Conservation (phyloP, 64 coral and sea anemone genomes). For the Pocillopora damicornis region DNA sequence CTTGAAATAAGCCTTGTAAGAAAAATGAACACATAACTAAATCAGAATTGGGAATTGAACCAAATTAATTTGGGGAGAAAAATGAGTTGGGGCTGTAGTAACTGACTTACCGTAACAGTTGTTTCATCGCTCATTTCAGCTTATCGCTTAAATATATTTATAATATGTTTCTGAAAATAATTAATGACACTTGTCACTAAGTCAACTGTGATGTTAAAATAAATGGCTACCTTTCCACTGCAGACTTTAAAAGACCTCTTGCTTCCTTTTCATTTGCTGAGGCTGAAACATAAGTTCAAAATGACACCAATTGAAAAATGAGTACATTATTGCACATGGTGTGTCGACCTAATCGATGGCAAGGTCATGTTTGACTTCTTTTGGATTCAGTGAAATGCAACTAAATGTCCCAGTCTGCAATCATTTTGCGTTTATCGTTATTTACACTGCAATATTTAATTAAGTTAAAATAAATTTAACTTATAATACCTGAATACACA, state of each 20-base stretch:
- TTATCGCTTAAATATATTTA: no score
- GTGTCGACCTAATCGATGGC: not conserved
- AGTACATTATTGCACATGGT: not conserved
- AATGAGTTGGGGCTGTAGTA: no score
- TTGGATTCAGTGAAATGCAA: not conserved
- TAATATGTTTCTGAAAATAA: not conserved
- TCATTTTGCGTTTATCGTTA: not conserved
- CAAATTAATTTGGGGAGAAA: no score
- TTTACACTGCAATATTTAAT: not conserved
- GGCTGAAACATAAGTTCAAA: constrained; percentile 10
- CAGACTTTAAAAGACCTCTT: constrained; percentile 81
- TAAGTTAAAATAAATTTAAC: not conserved
- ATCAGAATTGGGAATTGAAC: no score
- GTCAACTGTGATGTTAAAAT: not conserved
- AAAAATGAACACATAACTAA: not conserved
- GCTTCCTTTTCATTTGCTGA: constrained; percentile 73
- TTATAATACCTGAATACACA: constrained; percentile 62
- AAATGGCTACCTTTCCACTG: constrained; percentile 73
- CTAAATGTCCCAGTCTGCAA: not conserved
- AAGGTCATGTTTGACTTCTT: no score
- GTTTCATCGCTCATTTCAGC: no score
- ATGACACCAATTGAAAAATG: not conserved
- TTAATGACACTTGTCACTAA: not conserved
- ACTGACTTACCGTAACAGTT: no score
- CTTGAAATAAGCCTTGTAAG: constrained; percentile 84